A percentile compares a stretch with the other conserved stretches of the same genome.
phyloP scores from a whole-genome alignment of 2,113 vertebrate genomes.

The Hemiscyllium ocellatum region DNA sequence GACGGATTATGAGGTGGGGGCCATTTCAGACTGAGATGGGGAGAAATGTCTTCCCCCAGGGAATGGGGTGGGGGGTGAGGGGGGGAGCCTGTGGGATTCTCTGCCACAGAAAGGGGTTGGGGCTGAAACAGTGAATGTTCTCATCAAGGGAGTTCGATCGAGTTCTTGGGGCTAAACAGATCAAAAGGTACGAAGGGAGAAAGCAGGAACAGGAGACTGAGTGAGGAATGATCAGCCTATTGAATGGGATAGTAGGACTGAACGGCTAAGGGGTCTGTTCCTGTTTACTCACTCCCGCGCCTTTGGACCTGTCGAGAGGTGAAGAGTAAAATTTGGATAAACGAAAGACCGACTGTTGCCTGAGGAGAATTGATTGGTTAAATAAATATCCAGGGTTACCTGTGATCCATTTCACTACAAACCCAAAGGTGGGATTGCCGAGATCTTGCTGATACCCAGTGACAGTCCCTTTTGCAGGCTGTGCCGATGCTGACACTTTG shows the following conservation, averaged over 20 bases:
- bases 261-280: too few species aligned
- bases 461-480: fast-evolving
- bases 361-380: too few species aligned
- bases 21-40: background rate
- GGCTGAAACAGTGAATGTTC: background rate
- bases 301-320: background rate
- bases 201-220: background rate
- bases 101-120: background rate
- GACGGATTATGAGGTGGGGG: too few species aligned
- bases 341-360: background rate
- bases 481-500: fast-evolving
- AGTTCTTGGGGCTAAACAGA: background rate
- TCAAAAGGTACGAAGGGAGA: background rate
- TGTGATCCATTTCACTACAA: background rate
- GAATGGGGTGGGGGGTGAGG: background rate
- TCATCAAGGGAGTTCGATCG: too few species aligned
- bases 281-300: too few species aligned
- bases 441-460: background rate
- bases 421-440: background rate
- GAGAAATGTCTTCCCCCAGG: background rate
- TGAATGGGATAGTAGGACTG: too few species aligned
- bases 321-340: background rate
- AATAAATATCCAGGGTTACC: background rate
- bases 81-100: background rate
- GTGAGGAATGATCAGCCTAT: background rate